Evolutionary conservation across 2,888 invertebrate genomes (phyloP).

Genomic region (Diloba caeruleocephala): DNA sequence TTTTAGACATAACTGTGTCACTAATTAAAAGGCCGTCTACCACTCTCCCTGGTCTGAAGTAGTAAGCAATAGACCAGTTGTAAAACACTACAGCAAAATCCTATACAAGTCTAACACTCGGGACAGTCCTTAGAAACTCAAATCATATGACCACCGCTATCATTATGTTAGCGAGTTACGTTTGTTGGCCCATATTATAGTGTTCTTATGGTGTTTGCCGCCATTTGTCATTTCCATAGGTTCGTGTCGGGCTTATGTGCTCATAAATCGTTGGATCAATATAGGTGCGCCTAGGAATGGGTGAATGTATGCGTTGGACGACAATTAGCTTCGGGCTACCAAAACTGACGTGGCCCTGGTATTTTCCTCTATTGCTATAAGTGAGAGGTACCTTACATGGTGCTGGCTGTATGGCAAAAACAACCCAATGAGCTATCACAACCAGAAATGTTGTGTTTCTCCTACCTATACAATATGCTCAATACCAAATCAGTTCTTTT

Average conservation of each 20-base stretch:
- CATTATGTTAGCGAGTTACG: conserved; percentile 27
- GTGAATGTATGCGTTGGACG: conserved; percentile 36
- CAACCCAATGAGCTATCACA: too few species aligned
- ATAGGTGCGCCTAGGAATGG: conserved; percentile 35
- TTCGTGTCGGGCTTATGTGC: conserved; percentile 45
- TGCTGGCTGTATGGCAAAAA: too few species aligned
- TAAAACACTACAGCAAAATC: background rate
- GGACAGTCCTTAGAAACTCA: conserved; percentile 14
- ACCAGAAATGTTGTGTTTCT: too few species aligned
- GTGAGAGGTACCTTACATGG: too few species aligned
- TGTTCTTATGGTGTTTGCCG: conserved; percentile 45
- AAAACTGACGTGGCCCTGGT: conserved; percentile 20
- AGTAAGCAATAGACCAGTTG: background rate
- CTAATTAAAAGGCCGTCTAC: too few species aligned
- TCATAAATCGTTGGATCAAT: conserved; percentile 44
- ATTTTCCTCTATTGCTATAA: conserved; percentile 49
- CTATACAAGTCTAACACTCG: background rate
- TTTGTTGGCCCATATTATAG: conserved; percentile 23
- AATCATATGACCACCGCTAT: conserved; percentile 4
- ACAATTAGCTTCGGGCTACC: conserved; percentile 40
- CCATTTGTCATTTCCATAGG: conserved; percentile 49
- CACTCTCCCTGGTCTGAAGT: too few species aligned
- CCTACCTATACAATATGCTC: too few species aligned
- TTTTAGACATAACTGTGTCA: too few species aligned
- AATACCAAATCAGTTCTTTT: too few species aligned